Base-by-base conservation (phyloP, 1,140 invertebrate species). In the Philopotamus ludificatus region DNA sequence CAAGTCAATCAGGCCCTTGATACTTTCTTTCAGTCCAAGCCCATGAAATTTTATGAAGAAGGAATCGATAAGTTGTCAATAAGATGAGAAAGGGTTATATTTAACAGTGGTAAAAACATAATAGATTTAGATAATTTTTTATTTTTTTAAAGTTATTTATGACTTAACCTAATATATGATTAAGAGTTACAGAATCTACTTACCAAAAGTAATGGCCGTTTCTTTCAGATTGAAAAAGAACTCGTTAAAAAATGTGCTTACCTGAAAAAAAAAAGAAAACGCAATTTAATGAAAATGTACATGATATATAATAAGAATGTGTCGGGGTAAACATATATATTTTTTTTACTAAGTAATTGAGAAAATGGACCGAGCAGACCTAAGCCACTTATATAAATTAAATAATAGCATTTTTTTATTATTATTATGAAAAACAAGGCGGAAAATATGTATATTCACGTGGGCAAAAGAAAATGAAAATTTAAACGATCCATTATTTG, bases 311-410 rank as follows among this genome's bases (percentile, higher is more conserved):
- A 49, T 16, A 44, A 44, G 41, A 44, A 44, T 44, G 22, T 21
- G 16, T 49, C 16, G 15, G 3, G 15, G 21, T 21, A 21, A 4
- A 54, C 51, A 54, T n/a, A 23, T 54, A 25, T 63, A 44, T 55
- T 28, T 54, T 54, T 25, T 23, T 39, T 53, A 63, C 55, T 63
- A 63, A 63, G 61, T 42, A 63, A 63, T 63, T 51, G 42, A 54
- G 61, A 34, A 63, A 63, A 63, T 63, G 61, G 49, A 54, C 50
- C 51, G 50, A 63, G 51, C 41, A 44, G 61, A 63, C 51, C 28
- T 54, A 51, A 39, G 53, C 50, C 51, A 63, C 61, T 63, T 63
- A 63, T 63, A 44, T 63, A 63, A 54, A 63, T 53, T 63, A 63
- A 63, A 54, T 47, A 39, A 2, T 22, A 20, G 20, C 25, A 34